Conservation (phyloP, 1,140 invertebrate genomes). For the Drosophila quadrilineata region DNA sequence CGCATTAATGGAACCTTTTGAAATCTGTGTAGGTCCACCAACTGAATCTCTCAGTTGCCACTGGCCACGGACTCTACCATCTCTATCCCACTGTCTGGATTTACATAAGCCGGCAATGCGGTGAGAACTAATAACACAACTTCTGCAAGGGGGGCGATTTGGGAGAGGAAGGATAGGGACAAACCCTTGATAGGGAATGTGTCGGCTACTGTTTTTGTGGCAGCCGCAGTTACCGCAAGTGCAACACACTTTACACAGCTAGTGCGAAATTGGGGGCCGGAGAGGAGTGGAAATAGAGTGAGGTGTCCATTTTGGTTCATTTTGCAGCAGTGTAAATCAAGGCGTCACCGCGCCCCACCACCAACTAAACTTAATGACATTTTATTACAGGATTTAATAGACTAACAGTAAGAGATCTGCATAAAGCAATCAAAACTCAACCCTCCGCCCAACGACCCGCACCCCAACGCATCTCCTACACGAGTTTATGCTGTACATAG, state of each 20-base stretch:
- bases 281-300: neutral
- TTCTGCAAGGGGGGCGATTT: too few relatives aligned
- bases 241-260: neutral
- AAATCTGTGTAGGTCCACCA: neutral
- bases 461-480: neutral
- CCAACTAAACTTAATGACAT: slow-evolving; percentile 60
- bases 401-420: slow-evolving; percentile 29
- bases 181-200: neutral
- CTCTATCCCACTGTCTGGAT: slow-evolving; percentile 7
- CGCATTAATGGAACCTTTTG: slow-evolving; percentile 5
- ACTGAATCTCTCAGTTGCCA: neutral
- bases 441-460: neutral
- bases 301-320: slow-evolving; percentile 28
- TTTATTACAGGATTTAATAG: slow-evolving; percentile 64
- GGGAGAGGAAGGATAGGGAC: too few relatives aligned
- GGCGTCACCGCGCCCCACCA: slow-evolving; percentile 34
- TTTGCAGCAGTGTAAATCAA: slow-evolving; percentile 56
- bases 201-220: neutral
- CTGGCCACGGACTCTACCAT: neutral
- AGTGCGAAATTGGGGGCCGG: too few relatives aligned
- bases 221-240: slow-evolving; percentile 38
- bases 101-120: slow-evolving; percentile 45
- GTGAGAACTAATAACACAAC: slow-evolving; percentile 64
- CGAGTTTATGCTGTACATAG: neutral
- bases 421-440: neutral